Conservation (phyloP, 1,140 invertebrate species). For the Magallana ariakensis region DNA sequence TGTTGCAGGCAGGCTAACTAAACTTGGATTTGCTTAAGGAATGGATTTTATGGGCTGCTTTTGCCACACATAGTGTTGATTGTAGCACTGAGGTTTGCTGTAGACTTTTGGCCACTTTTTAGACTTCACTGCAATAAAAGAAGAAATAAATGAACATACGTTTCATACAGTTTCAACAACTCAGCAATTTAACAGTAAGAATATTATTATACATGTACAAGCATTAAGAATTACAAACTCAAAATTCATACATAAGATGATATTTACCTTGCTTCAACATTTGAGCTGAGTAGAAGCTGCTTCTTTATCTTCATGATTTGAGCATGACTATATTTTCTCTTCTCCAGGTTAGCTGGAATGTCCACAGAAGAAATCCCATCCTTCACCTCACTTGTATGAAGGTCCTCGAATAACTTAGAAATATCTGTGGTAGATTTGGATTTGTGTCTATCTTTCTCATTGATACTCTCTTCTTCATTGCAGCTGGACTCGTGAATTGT, state of each 20-base stretch:
- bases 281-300: conserved; percentile 80
- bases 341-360: conserved; percentile 73
- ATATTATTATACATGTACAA: too few species aligned
- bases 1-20: background rate
- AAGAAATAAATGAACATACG: background rate
- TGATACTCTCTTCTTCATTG: conserved; percentile 54
- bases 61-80: background rate
- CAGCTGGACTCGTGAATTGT: conserved; percentile 54
- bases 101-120: background rate
- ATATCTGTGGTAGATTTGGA: conserved; percentile 76
- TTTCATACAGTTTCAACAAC: too few species aligned
- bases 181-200: too few species aligned
- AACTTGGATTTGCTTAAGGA: conserved; percentile 15
- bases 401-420: conserved; percentile 65
- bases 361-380: conserved; percentile 81
- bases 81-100: background rate
- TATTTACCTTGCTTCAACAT: conserved; percentile 81
- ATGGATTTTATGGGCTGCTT: background rate
- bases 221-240: background rate
- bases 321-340: conserved; percentile 71
- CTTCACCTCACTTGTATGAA: conserved; percentile 73
- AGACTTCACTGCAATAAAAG: conserved; percentile 1
- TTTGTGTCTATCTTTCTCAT: conserved; percentile 57
- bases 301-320: conserved; percentile 80
- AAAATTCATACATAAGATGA: conserved; percentile 54